phyloP scores from a whole-genome alignment of 2,797 vertebrate species.

The Limnodromus scolopaceus region DNA sequence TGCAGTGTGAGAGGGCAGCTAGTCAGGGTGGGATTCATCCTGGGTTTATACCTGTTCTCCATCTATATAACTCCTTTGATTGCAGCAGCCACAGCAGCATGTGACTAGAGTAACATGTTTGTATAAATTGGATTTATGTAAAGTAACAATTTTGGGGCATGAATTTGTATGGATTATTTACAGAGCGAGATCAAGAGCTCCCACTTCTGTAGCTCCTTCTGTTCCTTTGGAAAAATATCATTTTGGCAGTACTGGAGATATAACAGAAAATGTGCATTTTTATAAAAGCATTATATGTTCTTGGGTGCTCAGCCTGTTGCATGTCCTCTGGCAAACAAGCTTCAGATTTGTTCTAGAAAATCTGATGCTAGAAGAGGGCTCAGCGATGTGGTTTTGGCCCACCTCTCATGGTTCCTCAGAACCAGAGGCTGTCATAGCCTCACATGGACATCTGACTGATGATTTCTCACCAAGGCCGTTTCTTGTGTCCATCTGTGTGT shows the following conservation, averaged over 20 bases:
- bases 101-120: background rate
- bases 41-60: background rate
- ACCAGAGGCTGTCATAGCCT: background rate
- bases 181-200: background rate
- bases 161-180: background rate
- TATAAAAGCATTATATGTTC: background rate
- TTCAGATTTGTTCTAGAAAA: background rate
- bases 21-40: background rate
- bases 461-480: background rate
- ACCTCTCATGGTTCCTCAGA: background rate
- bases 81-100: background rate
- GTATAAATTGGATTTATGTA: background rate
- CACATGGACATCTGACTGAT: background rate
- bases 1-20: background rate
- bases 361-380: background rate
- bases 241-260: background rate
- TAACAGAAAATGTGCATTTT: background rate
- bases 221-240: background rate
- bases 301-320: background rate
- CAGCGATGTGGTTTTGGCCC: background rate
- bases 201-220: background rate
- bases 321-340: background rate
- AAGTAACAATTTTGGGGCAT: background rate
- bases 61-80: background rate
- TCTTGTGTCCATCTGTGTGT: accelerated